Base-by-base conservation (phyloP, 1,140 invertebrate genomes). In the Trachymyrmex cornetzi region DNA sequence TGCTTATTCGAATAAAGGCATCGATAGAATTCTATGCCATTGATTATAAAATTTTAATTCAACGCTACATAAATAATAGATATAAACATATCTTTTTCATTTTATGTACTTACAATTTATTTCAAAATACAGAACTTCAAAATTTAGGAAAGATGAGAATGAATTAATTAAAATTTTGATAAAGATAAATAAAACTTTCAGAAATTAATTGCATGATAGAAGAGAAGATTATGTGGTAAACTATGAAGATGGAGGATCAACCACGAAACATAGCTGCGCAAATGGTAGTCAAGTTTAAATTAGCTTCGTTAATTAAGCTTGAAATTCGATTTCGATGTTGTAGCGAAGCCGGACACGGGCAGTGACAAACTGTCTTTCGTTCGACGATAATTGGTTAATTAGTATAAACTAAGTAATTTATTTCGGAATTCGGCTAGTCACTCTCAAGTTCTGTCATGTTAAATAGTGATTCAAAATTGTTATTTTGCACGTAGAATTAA, bases 231-330 rank as follows among this genome's bases (percentile, higher is more conserved):
- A 53, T 34, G 24, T 38, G 22, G 50, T 69, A 22, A 69, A 81
- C 1, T 55, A 44, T 69, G 30, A 71, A 38, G 63, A 57, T 55
- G 48, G 34, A 16, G 3, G 6, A 81, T 34, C 9, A 34, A 11
- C n/a, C 14, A 71, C n/a, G 34, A 24, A 55, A 19, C 3, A 16
- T 71, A 44, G 12, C 48, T 55, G 14, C n/a, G 79, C 50, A 44
- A 88, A 82, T 75, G 53, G 77, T 82, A 34, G 77, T 81, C 59
- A 81, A 91, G 80, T 90, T 92, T 88, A 89, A 91, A 92, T 92
- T 92, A 92, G 80, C 82, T 88, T 82, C 85, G 87, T 92, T 90
- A 93, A 93, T 92, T 88, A 92, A 91, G 87, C 89, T 90, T 75
- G 86, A 89, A 87, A 90, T 87, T 91, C 87, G 89, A 92, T 92